phyloP scores from a whole-genome alignment of 2,113 vertebrate species.

The Anguilla japonica region DNA sequence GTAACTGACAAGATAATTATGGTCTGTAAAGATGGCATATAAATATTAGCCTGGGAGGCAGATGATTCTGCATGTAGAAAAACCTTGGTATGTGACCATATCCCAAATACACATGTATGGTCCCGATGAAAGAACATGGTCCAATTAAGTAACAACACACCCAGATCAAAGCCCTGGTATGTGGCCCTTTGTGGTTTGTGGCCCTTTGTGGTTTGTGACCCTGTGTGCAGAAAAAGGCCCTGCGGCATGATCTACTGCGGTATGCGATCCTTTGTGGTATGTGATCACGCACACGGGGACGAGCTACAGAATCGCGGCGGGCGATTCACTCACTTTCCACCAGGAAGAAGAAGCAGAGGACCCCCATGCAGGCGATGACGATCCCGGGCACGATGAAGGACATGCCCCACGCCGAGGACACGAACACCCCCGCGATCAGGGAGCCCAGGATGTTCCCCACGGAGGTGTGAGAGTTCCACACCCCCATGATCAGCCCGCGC shows the following conservation, averaged over 20 bases:
- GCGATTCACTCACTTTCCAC: slow-evolving; percentile 85
- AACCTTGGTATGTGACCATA: background rate
- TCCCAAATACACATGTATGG: background rate
- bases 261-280: too few species aligned
- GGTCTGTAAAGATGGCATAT: too few species aligned
- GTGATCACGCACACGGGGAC: too few species aligned
- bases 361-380: slow-evolving; percentile 77
- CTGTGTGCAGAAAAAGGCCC: too few species aligned
- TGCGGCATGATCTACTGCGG: too few species aligned
- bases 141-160: background rate
- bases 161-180: too few species aligned
- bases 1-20: too few species aligned
- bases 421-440: slow-evolving; percentile 84
- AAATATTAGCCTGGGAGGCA: background rate
- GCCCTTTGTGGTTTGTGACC: too few species aligned
- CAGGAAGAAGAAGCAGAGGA: slow-evolving; percentile 92
- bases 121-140: background rate
- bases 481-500: slow-evolving; percentile 94
- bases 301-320: background rate
- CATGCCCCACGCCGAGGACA: slow-evolving; percentile 85
- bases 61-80: background rate
- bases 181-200: too few species aligned
- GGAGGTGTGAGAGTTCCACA: slow-evolving; percentile 98
- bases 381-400: slow-evolving; percentile 90
- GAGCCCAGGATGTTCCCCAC: slow-evolving; percentile 98